These are phyloP conservation scores for Uria lomvia DNA, from an alignment of 2,113 vertebrate species.

Conservation along the genomic window DNA sequence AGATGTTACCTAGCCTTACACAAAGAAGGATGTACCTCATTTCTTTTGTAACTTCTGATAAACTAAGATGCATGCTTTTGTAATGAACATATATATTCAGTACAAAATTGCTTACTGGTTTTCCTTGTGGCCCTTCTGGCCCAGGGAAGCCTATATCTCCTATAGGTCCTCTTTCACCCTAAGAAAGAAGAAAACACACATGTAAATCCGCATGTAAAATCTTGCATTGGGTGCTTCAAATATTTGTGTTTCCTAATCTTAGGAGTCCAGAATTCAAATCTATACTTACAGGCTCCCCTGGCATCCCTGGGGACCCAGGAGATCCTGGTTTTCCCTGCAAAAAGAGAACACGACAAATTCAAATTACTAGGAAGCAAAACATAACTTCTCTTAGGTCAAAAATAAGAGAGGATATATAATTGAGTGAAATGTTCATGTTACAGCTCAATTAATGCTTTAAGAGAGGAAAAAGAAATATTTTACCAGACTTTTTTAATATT, in stretches of 20 bases:
- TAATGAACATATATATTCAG: not conserved
- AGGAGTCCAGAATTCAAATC: not conserved
- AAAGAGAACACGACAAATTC: slow-evolving; percentile 39
- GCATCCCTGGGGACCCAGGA: slow-evolving; percentile 84
- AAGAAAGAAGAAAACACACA: not conserved
- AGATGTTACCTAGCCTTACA: not conserved
- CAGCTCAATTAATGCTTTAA: not conserved
- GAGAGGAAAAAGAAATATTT: not conserved
- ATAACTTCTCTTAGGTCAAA: not conserved
- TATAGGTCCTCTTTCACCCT: slow-evolving; percentile 93
- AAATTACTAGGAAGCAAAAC: not conserved
- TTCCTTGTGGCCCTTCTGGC: slow-evolving; percentile 90
- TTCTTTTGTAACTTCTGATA: not conserved
- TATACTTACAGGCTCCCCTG: slow-evolving; percentile 91
- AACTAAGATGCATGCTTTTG: not conserved
- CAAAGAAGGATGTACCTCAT: not conserved
- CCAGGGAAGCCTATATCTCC: slow-evolving; percentile 96
- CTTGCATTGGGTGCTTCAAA: not conserved
- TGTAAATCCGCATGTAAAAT: not conserved
- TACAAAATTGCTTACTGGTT: slow-evolving; percentile 79
- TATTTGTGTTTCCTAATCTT: not conserved
- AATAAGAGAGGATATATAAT: not conserved
- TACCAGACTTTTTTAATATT: not conserved
- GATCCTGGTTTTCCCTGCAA: slow-evolving; percentile 87
- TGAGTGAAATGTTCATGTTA: not conserved